Base-by-base conservation (phyloP, 2,797 vertebrate genomes). In the Coregonus suidteri region DNA sequence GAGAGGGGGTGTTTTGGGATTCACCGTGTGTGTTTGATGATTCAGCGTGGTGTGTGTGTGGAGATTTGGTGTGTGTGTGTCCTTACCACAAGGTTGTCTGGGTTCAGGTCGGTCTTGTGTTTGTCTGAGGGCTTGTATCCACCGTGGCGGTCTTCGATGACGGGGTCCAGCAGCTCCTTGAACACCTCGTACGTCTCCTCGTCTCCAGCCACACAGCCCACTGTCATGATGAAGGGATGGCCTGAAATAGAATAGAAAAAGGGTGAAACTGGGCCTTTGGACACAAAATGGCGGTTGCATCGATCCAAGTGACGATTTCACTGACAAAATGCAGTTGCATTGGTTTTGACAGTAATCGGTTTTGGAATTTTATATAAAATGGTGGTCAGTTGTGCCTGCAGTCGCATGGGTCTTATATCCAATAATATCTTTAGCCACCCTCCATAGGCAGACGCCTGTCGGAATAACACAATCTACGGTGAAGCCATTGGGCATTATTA, bases 171-270 rank as follows among this genome's bases (percentile, higher is more conserved):
- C 74, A 94, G 91, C 0, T 96, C 97, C 85, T 94, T 94, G 90
- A 97, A 98, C 35, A 96, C 95, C 0, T 96, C 96, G 31, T 99
- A 99, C 0, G 90, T 94, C 77, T 99, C 97, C 88, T 98, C 97
- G 68, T 99, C 97, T 37, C 97, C 97, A 25, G 97, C 97, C 74
- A 98, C 97, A 0, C 95, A 96, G 82, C 97, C 97, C 85, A 99
- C 97, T 0, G 97, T 98, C 97, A 98, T 95, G 92, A 98, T 98
- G 92, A 92, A 99, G 0, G 97, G 97, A 79, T 99, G 98, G 83
- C 98, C 98, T 98, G 85, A 66, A 87, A 78, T 6, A 47, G 11
- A 53, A 14, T 11, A 25, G 4, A 47, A 2, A 18, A 41, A 30
- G 15, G 4, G 69, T 51, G 62, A 30, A 4, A 73, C 20, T 31